Conservation (phyloP, 2,888 invertebrate genomes). For the Scaptomyza tumidula region DNA sequence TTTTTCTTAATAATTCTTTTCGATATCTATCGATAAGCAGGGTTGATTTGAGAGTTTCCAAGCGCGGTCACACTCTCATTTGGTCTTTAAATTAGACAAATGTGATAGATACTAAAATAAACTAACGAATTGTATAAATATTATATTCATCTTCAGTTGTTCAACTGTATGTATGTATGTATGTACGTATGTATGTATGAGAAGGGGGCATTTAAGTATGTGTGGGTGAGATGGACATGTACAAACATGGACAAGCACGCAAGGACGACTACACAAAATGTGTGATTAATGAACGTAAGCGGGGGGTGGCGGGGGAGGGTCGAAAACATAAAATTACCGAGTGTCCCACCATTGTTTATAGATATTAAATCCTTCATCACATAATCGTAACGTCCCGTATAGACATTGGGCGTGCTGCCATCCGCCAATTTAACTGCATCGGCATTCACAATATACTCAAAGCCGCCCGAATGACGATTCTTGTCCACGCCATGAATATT, state of each 20-base stretch:
- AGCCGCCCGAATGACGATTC: constrained; percentile 81
- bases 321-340: constrained; percentile 72
- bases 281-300: neutral
- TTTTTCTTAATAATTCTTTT: no score
- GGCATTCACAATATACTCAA: constrained; percentile 83
- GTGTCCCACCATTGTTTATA: constrained; percentile 83
- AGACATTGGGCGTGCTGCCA: constrained; percentile 74
- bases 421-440: constrained; percentile 81
- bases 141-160: constrained; percentile 4
- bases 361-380: constrained; percentile 84
- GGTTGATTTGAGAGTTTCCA: no score
- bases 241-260: neutral
- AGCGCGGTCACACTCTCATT: no score
- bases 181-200: neutral
- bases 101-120: neutral
- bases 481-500: constrained; percentile 82
- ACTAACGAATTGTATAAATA: neutral
- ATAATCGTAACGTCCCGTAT: constrained; percentile 83
- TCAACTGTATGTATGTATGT: neutral
- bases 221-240: neutral
- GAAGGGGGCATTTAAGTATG: constrained; percentile 2
- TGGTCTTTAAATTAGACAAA: no score
- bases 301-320: neutral
- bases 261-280: constrained; percentile 15
- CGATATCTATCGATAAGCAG: no score